phyloP scores from a whole-genome alignment of 2,797 vertebrate species.

The Syncerus caffer region DNA sequence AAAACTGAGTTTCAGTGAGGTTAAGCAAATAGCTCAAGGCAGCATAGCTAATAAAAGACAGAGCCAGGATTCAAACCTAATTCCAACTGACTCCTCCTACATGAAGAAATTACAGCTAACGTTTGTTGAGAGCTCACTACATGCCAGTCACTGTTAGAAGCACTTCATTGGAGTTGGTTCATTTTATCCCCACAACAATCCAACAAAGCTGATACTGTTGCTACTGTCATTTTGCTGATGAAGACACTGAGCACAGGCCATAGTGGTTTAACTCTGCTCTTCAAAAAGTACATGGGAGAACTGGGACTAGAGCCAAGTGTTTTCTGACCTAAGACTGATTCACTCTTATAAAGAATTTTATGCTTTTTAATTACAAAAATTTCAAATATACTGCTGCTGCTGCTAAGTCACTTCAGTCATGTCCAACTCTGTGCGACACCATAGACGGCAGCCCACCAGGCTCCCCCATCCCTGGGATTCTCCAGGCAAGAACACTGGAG shows the following conservation, averaged over 20 bases:
- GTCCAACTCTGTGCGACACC: too few species aligned
- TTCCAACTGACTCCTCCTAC: constrained; percentile 1
- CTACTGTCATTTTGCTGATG: background rate
- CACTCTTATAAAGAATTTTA: background rate
- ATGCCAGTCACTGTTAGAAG: background rate
- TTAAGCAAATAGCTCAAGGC: constrained; percentile 43
- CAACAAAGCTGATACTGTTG: background rate
- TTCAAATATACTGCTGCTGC: background rate
- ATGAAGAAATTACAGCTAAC: constrained; percentile 11
- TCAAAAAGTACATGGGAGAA: background rate
- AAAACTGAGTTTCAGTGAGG: constrained; percentile 7
- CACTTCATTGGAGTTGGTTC: background rate
- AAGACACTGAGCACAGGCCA: background rate
- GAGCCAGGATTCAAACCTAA: constrained; percentile 20
- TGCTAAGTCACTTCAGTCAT: background rate
- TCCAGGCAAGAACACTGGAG: too few species aligned
- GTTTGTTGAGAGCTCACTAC: background rate
- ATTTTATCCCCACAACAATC: background rate
- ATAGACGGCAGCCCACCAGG: too few species aligned
- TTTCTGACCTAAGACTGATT: background rate
- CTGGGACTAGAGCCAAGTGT: background rate
- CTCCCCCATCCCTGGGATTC: too few species aligned
- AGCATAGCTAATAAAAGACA: constrained; percentile 21
- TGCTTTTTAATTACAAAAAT: background rate
- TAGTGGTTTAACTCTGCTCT: background rate